phyloP scores from a whole-genome alignment of 2,888 invertebrate species.

The Parnassius mnemosyne region DNA sequence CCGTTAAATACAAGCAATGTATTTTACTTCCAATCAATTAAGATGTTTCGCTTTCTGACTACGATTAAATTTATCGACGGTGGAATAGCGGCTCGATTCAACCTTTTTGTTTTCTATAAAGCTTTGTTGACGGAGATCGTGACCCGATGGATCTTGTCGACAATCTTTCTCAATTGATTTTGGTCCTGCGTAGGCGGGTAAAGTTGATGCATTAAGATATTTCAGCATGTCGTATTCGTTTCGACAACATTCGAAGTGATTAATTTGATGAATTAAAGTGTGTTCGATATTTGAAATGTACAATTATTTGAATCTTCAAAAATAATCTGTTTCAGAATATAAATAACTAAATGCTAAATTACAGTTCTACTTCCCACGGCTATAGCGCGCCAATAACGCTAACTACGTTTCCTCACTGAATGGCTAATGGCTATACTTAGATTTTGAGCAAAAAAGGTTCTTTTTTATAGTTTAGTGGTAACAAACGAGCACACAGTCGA shows the following conservation, averaged over 20 bases:
- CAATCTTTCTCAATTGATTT: conserved; percentile 3
- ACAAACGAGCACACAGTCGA: too few species aligned
- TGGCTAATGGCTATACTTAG: too few species aligned
- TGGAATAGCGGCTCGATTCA: neutral
- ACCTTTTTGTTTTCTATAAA: conserved; percentile 10
- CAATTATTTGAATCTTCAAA: too few species aligned
- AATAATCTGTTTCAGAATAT: too few species aligned
- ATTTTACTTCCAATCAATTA: conserved; percentile 4
- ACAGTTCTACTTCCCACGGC: too few species aligned
- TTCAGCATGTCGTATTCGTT: neutral
- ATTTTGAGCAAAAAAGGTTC: too few species aligned
- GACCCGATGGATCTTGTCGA: conserved; percentile 9
- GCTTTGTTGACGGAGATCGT: conserved; percentile 8
- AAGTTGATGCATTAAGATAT: conserved; percentile 9
- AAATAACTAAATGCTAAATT: too few species aligned
- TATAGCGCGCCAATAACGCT: too few species aligned
- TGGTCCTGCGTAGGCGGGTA: conserved; percentile 13
- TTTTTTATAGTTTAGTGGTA: too few species aligned
- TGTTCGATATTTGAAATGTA: too few species aligned
- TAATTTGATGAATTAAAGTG: conserved; percentile 10
- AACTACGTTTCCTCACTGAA: too few species aligned
- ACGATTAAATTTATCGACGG: conserved; percentile 9
- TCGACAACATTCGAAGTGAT: conserved; percentile 12
- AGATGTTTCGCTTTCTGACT: conserved; percentile 15
- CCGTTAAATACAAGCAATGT: neutral